phyloP scores from a whole-genome alignment of 2,113 vertebrate genomes.

The Anoura caudifer region DNA sequence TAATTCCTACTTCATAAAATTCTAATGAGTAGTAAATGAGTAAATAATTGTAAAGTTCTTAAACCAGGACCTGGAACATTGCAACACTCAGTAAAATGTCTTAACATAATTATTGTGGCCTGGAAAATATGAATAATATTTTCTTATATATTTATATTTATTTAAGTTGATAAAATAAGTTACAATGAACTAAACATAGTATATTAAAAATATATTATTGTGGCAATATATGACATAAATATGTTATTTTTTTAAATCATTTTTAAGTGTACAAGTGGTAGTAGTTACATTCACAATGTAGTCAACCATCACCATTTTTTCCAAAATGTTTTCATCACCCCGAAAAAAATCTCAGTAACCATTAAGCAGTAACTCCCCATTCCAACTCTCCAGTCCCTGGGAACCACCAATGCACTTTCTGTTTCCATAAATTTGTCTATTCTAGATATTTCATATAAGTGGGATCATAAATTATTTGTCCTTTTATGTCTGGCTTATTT shows the following conservation, averaged over 20 bases:
- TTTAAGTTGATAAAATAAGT: background rate
- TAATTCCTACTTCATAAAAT: background rate
- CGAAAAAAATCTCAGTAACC: background rate
- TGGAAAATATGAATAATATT: background rate
- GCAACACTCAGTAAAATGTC: background rate
- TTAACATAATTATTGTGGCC: background rate
- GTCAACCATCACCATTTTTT: background rate
- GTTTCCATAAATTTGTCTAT: background rate
- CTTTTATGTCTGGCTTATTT: background rate
- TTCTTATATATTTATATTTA: background rate
- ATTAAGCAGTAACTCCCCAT: background rate
- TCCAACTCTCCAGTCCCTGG: background rate
- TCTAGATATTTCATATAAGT: background rate
- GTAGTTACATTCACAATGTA: background rate
- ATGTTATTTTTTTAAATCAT: background rate
- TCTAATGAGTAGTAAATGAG: background rate
- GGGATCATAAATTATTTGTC: background rate
- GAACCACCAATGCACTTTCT: background rate
- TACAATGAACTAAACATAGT: background rate
- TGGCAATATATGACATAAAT: background rate
- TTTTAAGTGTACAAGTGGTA: background rate
- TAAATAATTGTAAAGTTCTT: background rate
- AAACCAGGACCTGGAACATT: background rate
- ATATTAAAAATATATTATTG: background rate
- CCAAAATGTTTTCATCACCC: background rate